Evolutionary conservation across 2,888 invertebrate species (phyloP), one percentile per base, ranked within the genome.

Genomic region (Ceraclea dissimilis): DNA sequence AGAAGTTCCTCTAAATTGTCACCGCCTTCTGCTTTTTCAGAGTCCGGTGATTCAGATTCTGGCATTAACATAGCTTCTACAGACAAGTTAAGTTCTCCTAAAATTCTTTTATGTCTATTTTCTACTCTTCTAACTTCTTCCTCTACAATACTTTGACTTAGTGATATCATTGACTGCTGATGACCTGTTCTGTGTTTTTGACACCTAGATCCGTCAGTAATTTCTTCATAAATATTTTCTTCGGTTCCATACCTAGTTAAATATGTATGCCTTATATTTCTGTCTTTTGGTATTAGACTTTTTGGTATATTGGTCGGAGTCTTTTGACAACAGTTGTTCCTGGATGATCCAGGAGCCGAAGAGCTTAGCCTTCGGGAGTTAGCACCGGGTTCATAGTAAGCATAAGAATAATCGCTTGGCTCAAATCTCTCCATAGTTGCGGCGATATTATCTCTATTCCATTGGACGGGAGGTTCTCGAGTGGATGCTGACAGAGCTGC

Each of bases 21-120:
- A 67, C 79, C 78, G 62, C 78, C 79, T 67, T 81, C 81, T 57
- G 80, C 81, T 66, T 83, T 79, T 69, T 83, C 84, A 51, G 82
- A 83, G 69, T 79, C 80, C 63, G 78, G 82, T 63, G 79, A 83
- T 73, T 79, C 81, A 61, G 82, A 82, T 66, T 85, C 83, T 17
- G 91, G 92, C 92, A 92, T 93, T 63, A 93, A 73, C 90, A 93
- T 91, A 48, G 90, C 91, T 74, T 93, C 92, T 47, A 89, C 88
- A 64, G 91, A 88, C 59, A 93, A 80, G 77, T 92, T 92, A 58
- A 93, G 75, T 71, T 93, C 90, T 47, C 90, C 91, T 62, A 93
- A 79, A 64, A 91, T 88, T 67, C 88, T 79, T 65, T 85, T 84
- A 72, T 93, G 92, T 56, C 88, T 81, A 62, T 85, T 86, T 70